Base-by-base conservation (phyloP, 1,140 invertebrate genomes). In the Cydia splendana region DNA sequence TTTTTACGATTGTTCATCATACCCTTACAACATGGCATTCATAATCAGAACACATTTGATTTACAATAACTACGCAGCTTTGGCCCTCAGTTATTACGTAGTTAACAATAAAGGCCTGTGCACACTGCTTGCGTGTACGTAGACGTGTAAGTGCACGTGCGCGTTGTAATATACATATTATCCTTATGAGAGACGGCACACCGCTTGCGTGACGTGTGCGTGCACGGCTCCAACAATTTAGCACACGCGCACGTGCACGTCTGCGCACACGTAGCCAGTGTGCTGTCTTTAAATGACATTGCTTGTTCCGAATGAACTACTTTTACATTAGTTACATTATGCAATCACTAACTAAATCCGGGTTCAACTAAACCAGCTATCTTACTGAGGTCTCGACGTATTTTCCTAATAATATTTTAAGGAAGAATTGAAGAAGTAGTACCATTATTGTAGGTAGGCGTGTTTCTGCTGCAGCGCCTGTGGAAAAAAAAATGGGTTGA, bases 331-430 rank as follows among this genome's bases (percentile, higher is more conserved):
- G 65, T 34, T 34, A 69, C 15, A 69, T 69, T 69, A 69, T 34
- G 28, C 45, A 48, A 73, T 38, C 34, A 10, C 71, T 74, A 74
- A 48, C 45, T 51, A 74, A 51, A 45, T 51, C 75, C 51, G 53
- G 13, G 7, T 42, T n/a, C 48, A 69, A 75, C 75, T 76, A 79
- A 82, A 4, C 51, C 84, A 91, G 87, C 90, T 93, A 93, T 90
- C 91, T 91, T 85, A 93, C 88, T 24, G 90, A 87, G 2, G 87
- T 87, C 45, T 87, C 88, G 4, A 85, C 84, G 67, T 88, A 88
- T 65, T 82, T 89, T 75, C 86, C 80, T 84, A 91, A 77, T 75
- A 90, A 53, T 69, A 91, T 86, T 78, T 91, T 83, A 76, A 91
- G 74, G 28, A 91, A 81, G 53, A 89, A 71, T 80, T 93, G 89